A percentile compares a stretch with the other conserved stretches of the same genome.
Evolutionary conservation across 2,888 invertebrate species (phyloP).

Genomic region (Eupeodes latifasciatus): DNA sequence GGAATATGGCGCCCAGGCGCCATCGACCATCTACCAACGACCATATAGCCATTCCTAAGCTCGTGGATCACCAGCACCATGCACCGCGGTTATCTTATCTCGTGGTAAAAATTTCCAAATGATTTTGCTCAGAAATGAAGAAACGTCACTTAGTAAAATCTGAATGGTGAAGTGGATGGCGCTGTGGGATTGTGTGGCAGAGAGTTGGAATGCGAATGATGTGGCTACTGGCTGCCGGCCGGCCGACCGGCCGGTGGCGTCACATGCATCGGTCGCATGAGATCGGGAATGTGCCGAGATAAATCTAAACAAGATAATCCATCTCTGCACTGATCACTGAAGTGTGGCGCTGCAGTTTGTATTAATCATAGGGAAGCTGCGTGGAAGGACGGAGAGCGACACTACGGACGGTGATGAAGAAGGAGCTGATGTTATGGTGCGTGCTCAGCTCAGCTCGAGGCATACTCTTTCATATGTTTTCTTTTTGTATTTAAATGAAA

Average conservation of each 20-base stretch:
- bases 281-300: conserved; percentile 69
- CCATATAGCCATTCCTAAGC: conserved; percentile 28
- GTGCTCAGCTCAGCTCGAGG: conserved; percentile 20
- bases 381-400: no score
- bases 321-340: conserved; percentile 67
- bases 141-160: conserved; percentile 71
- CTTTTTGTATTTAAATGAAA: conserved; percentile 14
- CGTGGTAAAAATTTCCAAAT: conserved; percentile 67
- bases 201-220: conserved; percentile 70
- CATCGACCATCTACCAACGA: conserved; percentile 48
- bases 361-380: conserved; percentile 48
- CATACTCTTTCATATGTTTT: conserved; percentile 12
- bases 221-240: conserved; percentile 54
- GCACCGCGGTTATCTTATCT: conserved; percentile 56
- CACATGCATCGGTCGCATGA: conserved; percentile 12
- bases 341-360: conserved; percentile 60
- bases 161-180: conserved; percentile 67
- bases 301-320: conserved; percentile 76
- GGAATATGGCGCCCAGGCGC: conserved; percentile 72
- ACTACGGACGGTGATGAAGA: background rate
- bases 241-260: conserved; percentile 22
- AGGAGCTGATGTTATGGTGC: conserved; percentile 26
- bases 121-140: conserved; percentile 70
- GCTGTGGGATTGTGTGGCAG: conserved; percentile 49
- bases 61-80: conserved; percentile 30